Evolutionary conservation across 2,797 vertebrate species (phyloP), one percentile per base, ranked within the genome.

Genomic region (Hephaestus fuliginosus): DNA sequence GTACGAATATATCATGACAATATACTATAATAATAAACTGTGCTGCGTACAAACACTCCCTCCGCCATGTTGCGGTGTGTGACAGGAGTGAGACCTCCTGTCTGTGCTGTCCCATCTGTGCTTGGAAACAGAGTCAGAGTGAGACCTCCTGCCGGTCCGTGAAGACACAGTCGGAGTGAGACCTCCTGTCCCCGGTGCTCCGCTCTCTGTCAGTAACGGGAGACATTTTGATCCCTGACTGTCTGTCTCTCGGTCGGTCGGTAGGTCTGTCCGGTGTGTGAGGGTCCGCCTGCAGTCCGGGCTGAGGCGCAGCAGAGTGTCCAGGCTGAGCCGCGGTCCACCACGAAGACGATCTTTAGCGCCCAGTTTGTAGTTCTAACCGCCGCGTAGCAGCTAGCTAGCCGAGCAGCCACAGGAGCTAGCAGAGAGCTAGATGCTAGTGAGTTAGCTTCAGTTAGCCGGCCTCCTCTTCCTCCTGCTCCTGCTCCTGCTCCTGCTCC

Each of bases 391-490:
- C 69, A 60, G 76, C 67, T 41, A 73, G 68, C 74, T 79, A 72
- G 69, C 77, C 36, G 22, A 73, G 67, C 43, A 69, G 56, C 44
- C 55, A 20, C 69, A 60, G 43, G 41, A 85, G 86, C 80, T 78
- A 90, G 86, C 82, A 51, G 20, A 80, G 57, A 89, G 76, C 86
- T 93, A 82, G 85, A 94, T 94, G 93, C 90, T 91, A 88, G 88
- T 83, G 71, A 88, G 90, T 80, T 92, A 82, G 88, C 90, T 79
- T 75, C 85, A 88, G 51, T 82, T 90, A 91, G 90, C 92, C 90
- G 87, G 92, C 92, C 86, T 84, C 71, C 84, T 25, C 25, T 25
- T 25, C 25, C 25, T 25, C 25, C 25, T 25, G 25, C 25, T 25
- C 25, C 25, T n/a, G n/a, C n/a, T n/a, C n/a, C n/a, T n/a, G n/a